A percentile compares a stretch with the other conserved stretches of the same genome.
phyloP scores from a whole-genome alignment of 2,113 vertebrate genomes.

The Shinisaurus crocodilurus region DNA sequence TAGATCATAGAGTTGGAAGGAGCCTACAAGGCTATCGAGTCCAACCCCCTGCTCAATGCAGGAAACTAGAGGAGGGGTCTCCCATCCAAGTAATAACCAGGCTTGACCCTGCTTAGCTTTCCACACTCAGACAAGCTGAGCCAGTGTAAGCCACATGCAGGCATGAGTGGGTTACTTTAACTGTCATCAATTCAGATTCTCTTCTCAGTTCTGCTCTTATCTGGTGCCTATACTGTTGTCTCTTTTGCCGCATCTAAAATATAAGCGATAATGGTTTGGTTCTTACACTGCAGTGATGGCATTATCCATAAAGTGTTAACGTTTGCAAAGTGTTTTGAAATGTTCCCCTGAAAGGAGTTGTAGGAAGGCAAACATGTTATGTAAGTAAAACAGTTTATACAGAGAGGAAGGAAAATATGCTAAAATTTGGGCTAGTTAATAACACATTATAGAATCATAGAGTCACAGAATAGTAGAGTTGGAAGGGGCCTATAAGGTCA shows the following conservation, averaged over 20 bases:
- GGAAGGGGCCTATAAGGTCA: too few species aligned
- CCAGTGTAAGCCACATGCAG: too few species aligned
- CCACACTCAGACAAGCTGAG: too few species aligned
- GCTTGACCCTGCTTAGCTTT: too few species aligned
- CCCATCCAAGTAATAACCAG: too few species aligned
- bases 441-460: fast-evolving
- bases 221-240: background rate
- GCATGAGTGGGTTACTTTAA: background rate
- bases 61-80: too few species aligned
- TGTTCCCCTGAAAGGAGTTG: background rate
- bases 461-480: too few species aligned
- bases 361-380: background rate
- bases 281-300: background rate
- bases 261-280: background rate
- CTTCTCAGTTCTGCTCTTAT: background rate
- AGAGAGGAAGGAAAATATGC: background rate
- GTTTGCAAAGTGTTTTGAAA: background rate
- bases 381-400: background rate
- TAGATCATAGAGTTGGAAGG: too few species aligned
- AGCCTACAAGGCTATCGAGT: too few species aligned
- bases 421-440: background rate
- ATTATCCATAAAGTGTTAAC: background rate
- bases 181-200: background rate
- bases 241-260: background rate
- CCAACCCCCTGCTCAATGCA: too few species aligned